These are phyloP conservation scores for Phenacoccus solenopsis DNA, from an alignment of 1,140 invertebrate species.

Conservation along the genomic window DNA sequence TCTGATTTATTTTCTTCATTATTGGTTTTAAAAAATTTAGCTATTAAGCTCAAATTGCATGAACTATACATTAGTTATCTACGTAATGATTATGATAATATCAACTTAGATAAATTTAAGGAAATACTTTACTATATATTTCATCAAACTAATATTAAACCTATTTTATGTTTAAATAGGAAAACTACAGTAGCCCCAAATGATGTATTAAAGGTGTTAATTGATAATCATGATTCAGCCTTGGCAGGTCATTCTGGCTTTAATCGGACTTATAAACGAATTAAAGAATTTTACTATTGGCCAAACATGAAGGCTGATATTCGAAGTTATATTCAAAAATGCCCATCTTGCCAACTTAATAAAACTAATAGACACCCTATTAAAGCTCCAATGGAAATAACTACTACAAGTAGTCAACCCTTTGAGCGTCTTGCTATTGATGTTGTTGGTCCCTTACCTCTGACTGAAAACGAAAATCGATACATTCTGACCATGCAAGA, in stretches of 20 bases:
- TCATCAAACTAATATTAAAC: neutral
- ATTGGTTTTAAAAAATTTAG: neutral
- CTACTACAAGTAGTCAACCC: neutral
- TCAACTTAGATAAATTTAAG: neutral
- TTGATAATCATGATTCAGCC: constrained; percentile 18
- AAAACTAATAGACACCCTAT: constrained; percentile 19
- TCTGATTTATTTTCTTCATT: neutral
- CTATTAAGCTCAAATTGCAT: neutral
- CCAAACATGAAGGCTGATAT: constrained; percentile 18
- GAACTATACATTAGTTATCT: neutral
- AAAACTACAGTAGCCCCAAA: neutral
- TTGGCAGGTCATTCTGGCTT: constrained; percentile 18
- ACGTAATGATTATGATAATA: constrained; percentile 3
- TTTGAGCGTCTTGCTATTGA: constrained; percentile 25
- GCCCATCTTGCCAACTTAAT: too few relatives aligned
- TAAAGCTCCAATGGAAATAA: constrained; percentile 24
- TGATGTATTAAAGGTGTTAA: neutral
- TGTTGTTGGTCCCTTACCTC: constrained; percentile 29
- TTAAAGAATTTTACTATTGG: constrained; percentile 10
- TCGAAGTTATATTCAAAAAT: constrained; percentile 19
- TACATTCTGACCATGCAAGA: constrained; percentile 33
- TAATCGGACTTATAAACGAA: neutral
- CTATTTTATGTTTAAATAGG: neutral
- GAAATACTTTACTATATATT: neutral
- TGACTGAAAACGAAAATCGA: constrained; percentile 26